These are phyloP conservation scores for Ernsta delagoae DNA, from an alignment of 2,888 invertebrate genomes.

Conservation along the genomic window DNA sequence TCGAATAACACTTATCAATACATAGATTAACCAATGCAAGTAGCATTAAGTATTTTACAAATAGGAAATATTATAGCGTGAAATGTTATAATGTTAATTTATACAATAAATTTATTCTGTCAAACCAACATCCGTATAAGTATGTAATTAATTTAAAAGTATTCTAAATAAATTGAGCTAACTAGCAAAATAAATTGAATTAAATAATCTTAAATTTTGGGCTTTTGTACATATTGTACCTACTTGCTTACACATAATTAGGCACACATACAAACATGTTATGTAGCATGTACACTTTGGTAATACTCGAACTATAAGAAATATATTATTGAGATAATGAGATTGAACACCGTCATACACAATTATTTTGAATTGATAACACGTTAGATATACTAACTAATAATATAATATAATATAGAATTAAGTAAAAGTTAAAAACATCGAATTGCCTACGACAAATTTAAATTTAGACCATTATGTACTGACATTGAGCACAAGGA, in stretches of 20 bases:
- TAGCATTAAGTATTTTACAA: conserved; percentile 5
- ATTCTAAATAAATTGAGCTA: conserved; percentile 63
- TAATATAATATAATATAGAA: conserved; percentile 33
- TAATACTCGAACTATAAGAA: conserved; percentile 51
- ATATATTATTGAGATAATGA: conserved; percentile 72
- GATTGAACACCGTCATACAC: conserved; percentile 71
- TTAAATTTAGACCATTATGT: conserved; percentile 70
- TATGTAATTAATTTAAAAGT: conserved; percentile 7
- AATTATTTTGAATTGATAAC: conserved; percentile 41
- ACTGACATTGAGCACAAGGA: conserved; percentile 81
- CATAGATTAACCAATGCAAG: conserved; percentile 15
- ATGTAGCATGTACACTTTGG: conserved; percentile 43
- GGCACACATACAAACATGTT: conserved; percentile 33
- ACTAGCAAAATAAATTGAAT: conserved; percentile 39
- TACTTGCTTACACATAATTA: background rate
- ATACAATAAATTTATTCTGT: conserved; percentile 13
- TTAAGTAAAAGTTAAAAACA: conserved; percentile 46
- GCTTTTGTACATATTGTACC: conserved; percentile 45
- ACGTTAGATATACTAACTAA: conserved; percentile 41
- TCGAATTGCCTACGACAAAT: conserved; percentile 47
- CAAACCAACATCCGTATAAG: conserved; percentile 24
- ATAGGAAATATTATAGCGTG: conserved; percentile 5
- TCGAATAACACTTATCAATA: conserved; percentile 26
- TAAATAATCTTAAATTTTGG: conserved; percentile 43
- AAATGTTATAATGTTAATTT: conserved; percentile 10